Conservation (phyloP, 1,140 invertebrate genomes). For the Listronotus bonariensis region DNA sequence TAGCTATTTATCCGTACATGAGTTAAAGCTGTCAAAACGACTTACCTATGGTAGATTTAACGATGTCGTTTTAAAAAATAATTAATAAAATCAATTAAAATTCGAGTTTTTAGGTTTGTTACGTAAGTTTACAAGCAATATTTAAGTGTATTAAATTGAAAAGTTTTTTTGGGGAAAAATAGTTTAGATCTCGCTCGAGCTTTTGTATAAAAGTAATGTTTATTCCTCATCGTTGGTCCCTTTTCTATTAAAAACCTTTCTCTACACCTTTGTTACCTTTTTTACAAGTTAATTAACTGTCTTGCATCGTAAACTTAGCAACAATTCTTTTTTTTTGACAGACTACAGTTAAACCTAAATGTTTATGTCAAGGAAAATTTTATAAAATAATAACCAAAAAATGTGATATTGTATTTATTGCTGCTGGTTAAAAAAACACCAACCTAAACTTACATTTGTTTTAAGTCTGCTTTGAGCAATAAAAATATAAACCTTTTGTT, state of each 20-base stretch:
- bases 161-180: constrained; percentile 2
- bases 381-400: neutral
- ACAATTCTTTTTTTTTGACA: constrained; percentile 9
- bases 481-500: neutral
- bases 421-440: constrained; percentile 9
- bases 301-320: constrained; percentile 24
- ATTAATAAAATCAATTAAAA: constrained; percentile 2
- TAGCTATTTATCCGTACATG: constrained; percentile 32
- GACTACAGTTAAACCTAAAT: constrained; percentile 31
- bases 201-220: neutral
- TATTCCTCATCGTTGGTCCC: constrained; percentile 37
- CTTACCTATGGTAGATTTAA: constrained; percentile 22
- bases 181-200: too few relatives aligned
- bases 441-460: constrained; percentile 1
- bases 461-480: neutral
- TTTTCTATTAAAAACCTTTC: constrained; percentile 22
- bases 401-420: constrained; percentile 19
- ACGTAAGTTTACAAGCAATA: constrained; percentile 20
- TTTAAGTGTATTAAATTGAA: constrained; percentile 1
- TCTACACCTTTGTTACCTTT: neutral
- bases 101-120: neutral
- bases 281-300: neutral
- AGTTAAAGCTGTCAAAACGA: constrained; percentile 35
- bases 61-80: constrained; percentile 11
- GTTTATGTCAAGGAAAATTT: neutral